Evolutionary conservation across 1,140 invertebrate species (phyloP).

Genomic region (Rhizoglyphus robini): DNA sequence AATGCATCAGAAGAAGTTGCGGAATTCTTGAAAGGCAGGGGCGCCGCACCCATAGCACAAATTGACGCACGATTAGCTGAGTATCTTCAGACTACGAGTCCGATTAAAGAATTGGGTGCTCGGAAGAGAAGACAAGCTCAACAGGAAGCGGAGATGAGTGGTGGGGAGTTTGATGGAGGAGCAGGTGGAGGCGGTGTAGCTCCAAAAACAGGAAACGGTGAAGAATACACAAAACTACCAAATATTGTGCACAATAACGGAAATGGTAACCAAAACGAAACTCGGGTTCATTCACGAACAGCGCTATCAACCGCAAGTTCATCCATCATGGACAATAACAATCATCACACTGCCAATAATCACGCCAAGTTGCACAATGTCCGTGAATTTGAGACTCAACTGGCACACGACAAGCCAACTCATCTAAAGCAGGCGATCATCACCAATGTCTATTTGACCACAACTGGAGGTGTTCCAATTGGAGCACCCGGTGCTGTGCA

Average conservation of each 20-base stretch:
- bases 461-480: background rate
- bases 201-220: background rate
- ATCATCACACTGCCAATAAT: background rate
- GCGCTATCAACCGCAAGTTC: background rate
- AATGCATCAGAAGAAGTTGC: slow-evolving; percentile 71
- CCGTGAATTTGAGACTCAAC: slow-evolving; percentile 3
- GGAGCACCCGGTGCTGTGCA: background rate
- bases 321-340: background rate
- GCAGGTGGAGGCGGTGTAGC: background rate
- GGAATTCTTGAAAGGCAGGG: slow-evolving; percentile 79
- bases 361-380: background rate
- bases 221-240: background rate
- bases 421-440: slow-evolving; percentile 22
- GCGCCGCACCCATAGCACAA: slow-evolving; percentile 56
- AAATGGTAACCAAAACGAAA: background rate
- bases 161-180: background rate
- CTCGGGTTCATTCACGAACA: too few relatives aligned
- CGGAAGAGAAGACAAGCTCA: background rate
- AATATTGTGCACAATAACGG: background rate
- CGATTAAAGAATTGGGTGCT: slow-evolving; percentile 10
- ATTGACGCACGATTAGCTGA: slow-evolving; percentile 35
- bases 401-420: background rate
- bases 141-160: background rate
- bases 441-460: slow-evolving; percentile 23
- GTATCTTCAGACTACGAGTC: slow-evolving; percentile 5